These are phyloP conservation scores for Sciaenops ocellatus DNA, from an alignment of 2,797 vertebrate genomes.

Conservation along the genomic window DNA sequence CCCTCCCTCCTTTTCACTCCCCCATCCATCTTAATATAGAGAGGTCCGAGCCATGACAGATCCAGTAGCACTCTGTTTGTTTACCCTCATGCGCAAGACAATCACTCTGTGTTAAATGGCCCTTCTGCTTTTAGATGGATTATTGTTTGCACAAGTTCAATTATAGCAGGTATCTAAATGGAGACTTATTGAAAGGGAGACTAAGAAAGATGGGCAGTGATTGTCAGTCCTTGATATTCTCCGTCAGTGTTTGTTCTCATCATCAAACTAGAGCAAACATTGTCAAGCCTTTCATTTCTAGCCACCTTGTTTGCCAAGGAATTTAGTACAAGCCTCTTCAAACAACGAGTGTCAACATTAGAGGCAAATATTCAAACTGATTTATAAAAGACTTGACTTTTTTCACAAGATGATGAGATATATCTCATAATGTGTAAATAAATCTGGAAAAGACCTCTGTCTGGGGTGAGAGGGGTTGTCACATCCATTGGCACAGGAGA, in stretches of 20 bases:
- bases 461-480: conserved; percentile 47
- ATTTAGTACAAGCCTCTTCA: conserved; percentile 60
- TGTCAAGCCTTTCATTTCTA: conserved; percentile 56
- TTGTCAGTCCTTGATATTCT: conserved; percentile 69
- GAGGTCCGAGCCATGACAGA: conserved; percentile 77
- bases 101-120: conserved; percentile 77
- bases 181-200: conserved; percentile 56
- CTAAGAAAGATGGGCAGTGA: conserved; percentile 70
- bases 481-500: conserved; percentile 56
- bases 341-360: conserved; percentile 53
- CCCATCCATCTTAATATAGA: conserved; percentile 86
- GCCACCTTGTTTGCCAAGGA: conserved; percentile 61
- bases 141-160: conserved; percentile 78
- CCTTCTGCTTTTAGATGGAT: conserved; percentile 75
- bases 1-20: conserved; percentile 52
- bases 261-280: conserved; percentile 67
- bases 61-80: conserved; percentile 74
- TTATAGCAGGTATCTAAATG: conserved; percentile 62
- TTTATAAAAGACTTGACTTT: conserved; percentile 45
- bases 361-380: conserved; percentile 35
- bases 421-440: conserved; percentile 41
- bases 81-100: conserved; percentile 73
- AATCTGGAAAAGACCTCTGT: conserved; percentile 38
- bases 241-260: conserved; percentile 71
- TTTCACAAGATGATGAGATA: conserved; percentile 22